Percentiles rank a stretch among this genome's conserved stretches.
phyloP scores from a whole-genome alignment of 2,797 vertebrate species.

The Acrocephalus scirpaceus region DNA sequence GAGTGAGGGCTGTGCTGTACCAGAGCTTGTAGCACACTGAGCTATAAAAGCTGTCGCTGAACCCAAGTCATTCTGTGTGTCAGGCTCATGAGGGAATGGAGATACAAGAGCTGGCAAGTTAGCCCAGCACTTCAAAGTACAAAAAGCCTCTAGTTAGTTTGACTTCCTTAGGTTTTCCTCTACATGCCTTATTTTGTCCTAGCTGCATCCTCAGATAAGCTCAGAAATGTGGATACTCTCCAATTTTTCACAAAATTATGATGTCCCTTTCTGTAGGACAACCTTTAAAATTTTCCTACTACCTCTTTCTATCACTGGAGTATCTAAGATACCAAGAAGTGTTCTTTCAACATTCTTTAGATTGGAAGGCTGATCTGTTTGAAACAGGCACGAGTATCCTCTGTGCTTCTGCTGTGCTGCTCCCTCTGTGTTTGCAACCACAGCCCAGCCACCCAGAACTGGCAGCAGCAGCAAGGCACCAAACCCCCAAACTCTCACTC shows the following conservation, averaged over 20 bases:
- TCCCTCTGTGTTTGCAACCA: background rate
- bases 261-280: background rate
- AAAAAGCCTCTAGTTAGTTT: background rate
- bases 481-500: background rate
- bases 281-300: background rate
- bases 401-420: background rate
- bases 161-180: background rate
- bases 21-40: background rate
- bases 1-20: background rate
- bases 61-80: background rate
- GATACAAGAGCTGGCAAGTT: background rate
- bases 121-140: background rate
- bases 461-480: background rate
- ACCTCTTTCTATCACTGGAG: background rate
- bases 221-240: background rate
- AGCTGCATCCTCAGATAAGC: background rate
- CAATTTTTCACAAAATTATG: background rate
- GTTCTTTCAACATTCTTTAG: background rate
- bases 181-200: background rate
- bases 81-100: background rate
- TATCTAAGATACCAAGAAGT: background rate
- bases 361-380: background rate
- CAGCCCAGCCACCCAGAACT: background rate
- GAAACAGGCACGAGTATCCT: background rate
- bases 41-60: background rate